Percentiles rank a stretch among this genome's conserved stretches.
phyloP scores from a whole-genome alignment of 2,113 vertebrate genomes.

The Chaetodon trifascialis region DNA sequence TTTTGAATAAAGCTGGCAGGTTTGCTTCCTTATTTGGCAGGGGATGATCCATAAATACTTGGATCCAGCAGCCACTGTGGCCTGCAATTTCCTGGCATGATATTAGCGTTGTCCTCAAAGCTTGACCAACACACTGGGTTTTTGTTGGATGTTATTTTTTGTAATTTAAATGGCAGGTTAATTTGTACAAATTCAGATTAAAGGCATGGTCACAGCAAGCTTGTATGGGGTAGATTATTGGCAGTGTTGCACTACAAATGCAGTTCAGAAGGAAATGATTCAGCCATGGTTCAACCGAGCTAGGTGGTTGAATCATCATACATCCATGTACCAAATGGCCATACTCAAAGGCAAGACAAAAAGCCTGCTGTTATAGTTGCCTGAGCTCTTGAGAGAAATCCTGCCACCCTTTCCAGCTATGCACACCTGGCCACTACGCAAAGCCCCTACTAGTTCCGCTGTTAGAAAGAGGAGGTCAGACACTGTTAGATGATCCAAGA shows the following conservation, averaged over 20 bases:
- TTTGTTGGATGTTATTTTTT: not conserved
- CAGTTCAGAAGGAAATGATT: not conserved
- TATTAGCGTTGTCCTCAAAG: not conserved
- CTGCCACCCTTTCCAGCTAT: not conserved
- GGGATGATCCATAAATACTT: slow-evolving; percentile 11
- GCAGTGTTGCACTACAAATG: not conserved
- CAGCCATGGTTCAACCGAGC: not conserved
- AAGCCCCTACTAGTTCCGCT: not conserved
- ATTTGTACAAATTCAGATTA: slow-evolving; percentile 2
- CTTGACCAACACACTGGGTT: not conserved
- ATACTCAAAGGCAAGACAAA: too few relatives aligned
- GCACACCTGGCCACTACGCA: not conserved
- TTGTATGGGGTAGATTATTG: not conserved
- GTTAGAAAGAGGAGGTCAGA: not conserved
- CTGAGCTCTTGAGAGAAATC: too few relatives aligned
- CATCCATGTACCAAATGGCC: not conserved
- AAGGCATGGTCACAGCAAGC: not conserved
- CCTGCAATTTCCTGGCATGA: slow-evolving; percentile 23
- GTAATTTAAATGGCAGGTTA: not conserved
- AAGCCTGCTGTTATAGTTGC: not conserved
- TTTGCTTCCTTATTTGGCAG: slow-evolving; percentile 5
- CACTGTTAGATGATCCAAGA: not conserved
- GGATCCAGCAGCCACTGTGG: slow-evolving; percentile 9
- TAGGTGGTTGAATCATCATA: not conserved
- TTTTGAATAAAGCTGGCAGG: not conserved